Percentiles rank a stretch among this genome's conserved stretches.
Evolutionary conservation across 2,113 vertebrate species (phyloP).

Genomic region (Lepisosteus oculatus): DNA sequence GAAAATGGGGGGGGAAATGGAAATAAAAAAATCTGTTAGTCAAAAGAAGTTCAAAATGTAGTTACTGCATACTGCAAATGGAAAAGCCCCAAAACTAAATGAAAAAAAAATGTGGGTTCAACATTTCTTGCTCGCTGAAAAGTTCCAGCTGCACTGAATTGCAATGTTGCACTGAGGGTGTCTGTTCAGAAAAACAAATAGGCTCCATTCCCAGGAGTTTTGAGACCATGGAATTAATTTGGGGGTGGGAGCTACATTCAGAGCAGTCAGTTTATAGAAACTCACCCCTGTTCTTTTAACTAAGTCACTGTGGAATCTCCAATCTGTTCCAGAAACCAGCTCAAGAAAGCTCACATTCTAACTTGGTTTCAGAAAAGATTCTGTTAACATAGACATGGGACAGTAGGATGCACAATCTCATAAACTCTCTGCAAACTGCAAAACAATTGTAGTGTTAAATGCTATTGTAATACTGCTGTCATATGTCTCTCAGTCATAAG

Average conservation of each 20-base stretch:
- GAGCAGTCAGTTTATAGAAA: constrained; percentile 14
- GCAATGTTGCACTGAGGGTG: constrained; percentile 27
- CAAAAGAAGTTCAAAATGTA: not conserved
- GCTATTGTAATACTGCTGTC: too few species aligned
- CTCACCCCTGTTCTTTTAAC: constrained; percentile 61
- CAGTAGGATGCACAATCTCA: too few species aligned
- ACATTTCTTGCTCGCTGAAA: not conserved
- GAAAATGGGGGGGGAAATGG: constrained; percentile 8
- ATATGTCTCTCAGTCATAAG: too few species aligned
- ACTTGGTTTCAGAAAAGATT: too few species aligned
- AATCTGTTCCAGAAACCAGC: not conserved
- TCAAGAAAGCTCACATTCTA: not conserved
- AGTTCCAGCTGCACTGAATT: constrained; percentile 36
- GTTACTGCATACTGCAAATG: not conserved
- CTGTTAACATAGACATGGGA: too few species aligned
- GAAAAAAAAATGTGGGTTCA: constrained; percentile 20
- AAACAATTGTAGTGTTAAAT: too few species aligned
- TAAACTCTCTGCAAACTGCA: too few species aligned
- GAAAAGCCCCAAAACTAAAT: not conserved
- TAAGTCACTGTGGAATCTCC: constrained; percentile 59
- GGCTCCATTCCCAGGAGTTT: constrained; percentile 5
- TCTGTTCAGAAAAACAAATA: constrained; percentile 26
- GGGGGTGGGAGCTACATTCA: constrained; percentile 29
- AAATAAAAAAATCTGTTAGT: not conserved
- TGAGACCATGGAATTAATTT: not conserved